Percentiles rank a stretch among this genome's conserved stretches.
Evolutionary conservation across 2,888 invertebrate genomes (phyloP).

Genomic region (Pedicia rivosa): DNA sequence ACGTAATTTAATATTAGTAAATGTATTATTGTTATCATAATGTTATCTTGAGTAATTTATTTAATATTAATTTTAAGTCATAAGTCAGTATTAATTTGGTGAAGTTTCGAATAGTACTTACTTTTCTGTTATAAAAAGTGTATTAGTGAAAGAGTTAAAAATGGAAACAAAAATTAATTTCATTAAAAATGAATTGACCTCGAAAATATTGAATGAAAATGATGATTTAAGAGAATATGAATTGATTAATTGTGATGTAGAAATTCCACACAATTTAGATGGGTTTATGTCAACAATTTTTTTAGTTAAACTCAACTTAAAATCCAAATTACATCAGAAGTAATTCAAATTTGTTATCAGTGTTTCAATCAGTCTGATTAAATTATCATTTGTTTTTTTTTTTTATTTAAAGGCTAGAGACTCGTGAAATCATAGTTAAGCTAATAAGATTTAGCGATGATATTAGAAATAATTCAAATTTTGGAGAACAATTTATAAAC

Average conservation of each 20-base stretch:
- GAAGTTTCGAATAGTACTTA: no score
- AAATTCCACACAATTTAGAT: slow-evolving; percentile 5
- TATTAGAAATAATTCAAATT: slow-evolving; percentile 22
- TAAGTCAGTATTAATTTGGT: no score
- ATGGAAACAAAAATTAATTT: slow-evolving; percentile 1
- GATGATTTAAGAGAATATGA: neutral
- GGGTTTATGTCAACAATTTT: slow-evolving; percentile 12
- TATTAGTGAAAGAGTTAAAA: no score
- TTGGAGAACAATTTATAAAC: slow-evolving; percentile 24
- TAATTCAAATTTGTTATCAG: neutral
- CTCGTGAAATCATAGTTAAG: slow-evolving; percentile 21
- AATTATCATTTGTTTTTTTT: slow-evolving; percentile 2
- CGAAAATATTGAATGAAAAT: neutral
- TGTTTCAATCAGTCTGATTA: neutral
- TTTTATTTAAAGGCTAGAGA: slow-evolving; percentile 9
- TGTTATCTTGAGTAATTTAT: no score
- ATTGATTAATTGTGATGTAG: slow-evolving; percentile 4
- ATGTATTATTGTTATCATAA: no score
- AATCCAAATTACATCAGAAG: neutral
- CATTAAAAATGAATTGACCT: neutral
- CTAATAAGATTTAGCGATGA: slow-evolving; percentile 25
- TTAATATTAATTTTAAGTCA: no score
- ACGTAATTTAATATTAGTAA: no score
- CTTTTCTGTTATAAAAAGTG: no score
- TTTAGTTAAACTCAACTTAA: slow-evolving; percentile 2